phyloP scores from a whole-genome alignment of 2,113 vertebrate species.

The Bostrychus sinensis region DNA sequence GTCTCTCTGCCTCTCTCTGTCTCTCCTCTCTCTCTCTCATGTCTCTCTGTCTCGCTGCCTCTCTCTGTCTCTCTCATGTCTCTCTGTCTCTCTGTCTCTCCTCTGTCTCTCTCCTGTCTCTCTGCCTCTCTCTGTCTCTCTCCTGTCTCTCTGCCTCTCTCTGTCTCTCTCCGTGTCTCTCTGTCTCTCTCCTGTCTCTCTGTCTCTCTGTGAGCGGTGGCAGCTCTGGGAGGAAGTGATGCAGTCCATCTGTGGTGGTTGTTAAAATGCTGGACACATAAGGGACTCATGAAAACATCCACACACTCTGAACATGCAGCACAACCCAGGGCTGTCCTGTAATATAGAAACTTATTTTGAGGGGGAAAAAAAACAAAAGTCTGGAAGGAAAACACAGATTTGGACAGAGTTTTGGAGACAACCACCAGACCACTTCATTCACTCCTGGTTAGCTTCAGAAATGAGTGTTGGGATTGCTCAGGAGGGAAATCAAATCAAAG shows the following conservation, averaged over 20 bases:
- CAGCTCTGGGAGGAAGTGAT: conserved; percentile 58
- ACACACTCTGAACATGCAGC: conserved; percentile 38
- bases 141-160: too few relatives aligned
- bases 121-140: too few relatives aligned
- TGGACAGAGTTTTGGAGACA: conserved; percentile 57
- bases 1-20: too few relatives aligned
- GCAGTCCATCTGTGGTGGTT: conserved; percentile 69
- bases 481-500: conserved; percentile 49
- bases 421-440: conserved; percentile 47
- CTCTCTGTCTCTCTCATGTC: too few relatives aligned
- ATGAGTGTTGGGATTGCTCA: conserved; percentile 20
- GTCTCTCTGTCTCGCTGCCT: too few relatives aligned
- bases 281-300: conserved; percentile 62
- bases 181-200: conserved; percentile 10
- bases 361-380: conserved; percentile 13
- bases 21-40: too few relatives aligned
- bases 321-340: conserved; percentile 49
- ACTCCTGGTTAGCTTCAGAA: conserved; percentile 51
- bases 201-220: conserved; percentile 36
- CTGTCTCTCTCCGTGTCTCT: too few relatives aligned
- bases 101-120: too few relatives aligned
- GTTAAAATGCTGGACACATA: conserved; percentile 57
- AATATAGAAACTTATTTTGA: conserved; percentile 43
- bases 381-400: conserved; percentile 68
- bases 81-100: too few relatives aligned